These are phyloP conservation scores for Cydia fagiglandana DNA, from an alignment of 1,140 invertebrate genomes.

Conservation along the genomic window DNA sequence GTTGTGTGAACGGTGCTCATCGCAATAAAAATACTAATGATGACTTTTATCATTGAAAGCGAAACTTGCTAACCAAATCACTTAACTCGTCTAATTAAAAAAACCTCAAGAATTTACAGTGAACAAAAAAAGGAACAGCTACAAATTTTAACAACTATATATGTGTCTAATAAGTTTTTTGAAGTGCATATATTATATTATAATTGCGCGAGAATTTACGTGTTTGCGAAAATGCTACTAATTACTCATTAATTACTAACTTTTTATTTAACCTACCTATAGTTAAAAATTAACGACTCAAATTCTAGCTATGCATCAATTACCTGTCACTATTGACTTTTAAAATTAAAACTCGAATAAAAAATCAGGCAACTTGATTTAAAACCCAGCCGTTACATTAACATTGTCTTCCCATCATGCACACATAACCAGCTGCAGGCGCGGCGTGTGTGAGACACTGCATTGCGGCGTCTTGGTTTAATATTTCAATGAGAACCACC, in stretches of 20 bases:
- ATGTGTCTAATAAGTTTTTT: too few species aligned
- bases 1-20: conserved; percentile 7
- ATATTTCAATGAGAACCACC: conserved; percentile 76
- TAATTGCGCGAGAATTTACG: too few species aligned
- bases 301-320: too few species aligned
- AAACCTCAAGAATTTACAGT: background rate
- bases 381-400: background rate
- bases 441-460: conserved; percentile 61
- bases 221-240: too few species aligned
- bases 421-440: conserved; percentile 41
- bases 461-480: conserved; percentile 72
- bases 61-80: background rate
- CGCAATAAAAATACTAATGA: conserved; percentile 13
- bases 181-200: too few species aligned
- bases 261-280: too few species aligned
- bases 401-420: conserved; percentile 24
- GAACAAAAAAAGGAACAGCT: background rate
- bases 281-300: too few species aligned
- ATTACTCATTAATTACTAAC: too few species aligned
- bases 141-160: too few species aligned
- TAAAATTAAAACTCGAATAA: background rate
- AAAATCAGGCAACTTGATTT: background rate
- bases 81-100: background rate
- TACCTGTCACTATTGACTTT: background rate
- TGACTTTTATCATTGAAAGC: background rate